phyloP scores from a whole-genome alignment of 2,113 vertebrate genomes.

The Silurus meridionalis region DNA sequence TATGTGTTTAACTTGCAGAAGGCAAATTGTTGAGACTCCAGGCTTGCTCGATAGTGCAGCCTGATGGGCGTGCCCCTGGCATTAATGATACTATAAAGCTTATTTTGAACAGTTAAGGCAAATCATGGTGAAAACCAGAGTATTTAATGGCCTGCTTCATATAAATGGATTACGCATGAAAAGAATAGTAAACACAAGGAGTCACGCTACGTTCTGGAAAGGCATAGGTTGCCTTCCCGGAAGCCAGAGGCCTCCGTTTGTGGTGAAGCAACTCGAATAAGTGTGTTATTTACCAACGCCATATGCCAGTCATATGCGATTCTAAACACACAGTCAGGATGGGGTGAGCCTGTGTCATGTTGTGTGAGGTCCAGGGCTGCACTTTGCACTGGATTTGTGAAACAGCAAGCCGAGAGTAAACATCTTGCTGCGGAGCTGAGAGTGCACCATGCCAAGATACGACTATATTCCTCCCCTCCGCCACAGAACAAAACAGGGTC shows the following conservation, averaged over 20 bases:
- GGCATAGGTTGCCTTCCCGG: constrained; percentile 61
- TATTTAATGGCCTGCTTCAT: constrained; percentile 68
- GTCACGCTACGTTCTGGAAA: constrained; percentile 70
- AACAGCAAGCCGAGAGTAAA: constrained; percentile 62
- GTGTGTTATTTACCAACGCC: constrained; percentile 62
- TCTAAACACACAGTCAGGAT: constrained; percentile 60
- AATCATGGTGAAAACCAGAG: constrained; percentile 65
- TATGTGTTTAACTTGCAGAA: background rate
- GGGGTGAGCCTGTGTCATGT: constrained; percentile 31
- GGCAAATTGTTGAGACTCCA: background rate
- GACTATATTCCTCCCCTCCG: constrained; percentile 53
- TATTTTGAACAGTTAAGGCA: constrained; percentile 66
- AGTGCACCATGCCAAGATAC: constrained; percentile 53
- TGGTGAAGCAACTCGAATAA: constrained; percentile 54
- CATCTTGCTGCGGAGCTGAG: constrained; percentile 55
- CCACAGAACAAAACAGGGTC: constrained; percentile 69
- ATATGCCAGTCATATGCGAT: constrained; percentile 61
- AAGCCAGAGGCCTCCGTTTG: constrained; percentile 57
- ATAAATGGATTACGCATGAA: constrained; percentile 64
- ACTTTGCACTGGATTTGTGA: constrained; percentile 53
- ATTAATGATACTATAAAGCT: constrained; percentile 68
- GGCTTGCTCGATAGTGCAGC: constrained; percentile 51
- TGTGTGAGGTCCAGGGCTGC: constrained; percentile 44
- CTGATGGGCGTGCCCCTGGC: constrained; percentile 51
- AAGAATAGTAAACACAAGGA: constrained; percentile 61